Conservation (phyloP, 2,888 invertebrate species). For the Trichogramma evanescens region DNA sequence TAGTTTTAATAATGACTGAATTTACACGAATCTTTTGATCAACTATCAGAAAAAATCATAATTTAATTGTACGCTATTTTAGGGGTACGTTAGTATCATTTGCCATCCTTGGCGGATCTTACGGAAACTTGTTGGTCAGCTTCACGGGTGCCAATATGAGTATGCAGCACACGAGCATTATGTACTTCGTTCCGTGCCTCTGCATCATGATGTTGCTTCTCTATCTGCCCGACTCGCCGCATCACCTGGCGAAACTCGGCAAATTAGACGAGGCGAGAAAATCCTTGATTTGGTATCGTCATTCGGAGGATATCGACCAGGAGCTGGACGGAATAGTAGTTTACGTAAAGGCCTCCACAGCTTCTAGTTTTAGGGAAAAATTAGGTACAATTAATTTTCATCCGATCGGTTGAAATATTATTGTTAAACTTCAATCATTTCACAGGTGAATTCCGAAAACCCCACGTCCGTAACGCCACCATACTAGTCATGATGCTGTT, state of each 20-base stretch:
- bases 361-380: conserved; percentile 17
- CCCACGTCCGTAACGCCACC: conserved; percentile 26
- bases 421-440: neutral
- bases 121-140: conserved; percentile 36
- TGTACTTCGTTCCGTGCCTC: conserved; percentile 30
- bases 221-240: conserved; percentile 37
- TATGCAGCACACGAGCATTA: conserved; percentile 30
- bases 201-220: conserved; percentile 29
- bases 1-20: no score
- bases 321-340: conserved; percentile 30
- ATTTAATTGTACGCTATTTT: no score
- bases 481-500: conserved; percentile 29
- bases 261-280: conserved; percentile 6
- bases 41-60: no score
- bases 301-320: conserved; percentile 22
- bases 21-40: no score
- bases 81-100: conserved; percentile 35
- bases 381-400: neutral
- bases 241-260: conserved; percentile 24
- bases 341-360: conserved; percentile 27
- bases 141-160: conserved; percentile 34
- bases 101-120: conserved; percentile 32
- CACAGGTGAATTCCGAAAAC: conserved; percentile 11
- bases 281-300: conserved; percentile 14
- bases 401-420: neutral